Percentiles rank a stretch among this genome's conserved stretches.
phyloP scores from a whole-genome alignment of 2,113 vertebrate species.

The Etheostoma spectabile region DNA sequence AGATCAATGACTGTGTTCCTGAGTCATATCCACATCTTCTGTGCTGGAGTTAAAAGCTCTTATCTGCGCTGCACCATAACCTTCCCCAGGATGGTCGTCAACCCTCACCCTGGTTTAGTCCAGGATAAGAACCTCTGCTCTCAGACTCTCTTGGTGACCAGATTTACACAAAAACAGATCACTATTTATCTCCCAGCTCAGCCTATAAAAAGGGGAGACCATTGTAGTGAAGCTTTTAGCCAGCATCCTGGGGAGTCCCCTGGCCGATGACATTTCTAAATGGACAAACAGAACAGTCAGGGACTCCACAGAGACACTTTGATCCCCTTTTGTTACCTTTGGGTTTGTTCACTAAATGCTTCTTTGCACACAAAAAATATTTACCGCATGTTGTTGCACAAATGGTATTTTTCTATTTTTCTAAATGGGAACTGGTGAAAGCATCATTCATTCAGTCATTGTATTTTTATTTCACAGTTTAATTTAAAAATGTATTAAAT shows the following conservation, averaged over 20 bases:
- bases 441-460: background rate
- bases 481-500: background rate
- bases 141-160: slow-evolving; percentile 60
- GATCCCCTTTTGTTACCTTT: slow-evolving; percentile 47
- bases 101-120: slow-evolving; percentile 54
- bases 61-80: slow-evolving; percentile 63
- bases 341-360: slow-evolving; percentile 38
- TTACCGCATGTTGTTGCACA: background rate
- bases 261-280: slow-evolving; percentile 75
- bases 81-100: slow-evolving; percentile 54
- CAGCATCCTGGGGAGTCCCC: slow-evolving; percentile 66
- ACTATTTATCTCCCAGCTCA: slow-evolving; percentile 65
- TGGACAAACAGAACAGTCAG: slow-evolving; percentile 69
- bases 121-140: slow-evolving; percentile 72
- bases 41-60: slow-evolving; percentile 50
- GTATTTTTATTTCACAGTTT: background rate
- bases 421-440: background rate
- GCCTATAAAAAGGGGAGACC: slow-evolving; percentile 65
- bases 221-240: slow-evolving; percentile 73
- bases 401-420: background rate
- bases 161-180: slow-evolving; percentile 64
- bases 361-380: slow-evolving; percentile 9
- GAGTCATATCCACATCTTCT: slow-evolving; percentile 14
- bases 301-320: slow-evolving; percentile 49
- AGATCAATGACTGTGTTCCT: slow-evolving; percentile 3